Evolutionary conservation across 2,888 invertebrate species (phyloP), one percentile per base, ranked within the genome.

Genomic region (Choreutis nemorana): DNA sequence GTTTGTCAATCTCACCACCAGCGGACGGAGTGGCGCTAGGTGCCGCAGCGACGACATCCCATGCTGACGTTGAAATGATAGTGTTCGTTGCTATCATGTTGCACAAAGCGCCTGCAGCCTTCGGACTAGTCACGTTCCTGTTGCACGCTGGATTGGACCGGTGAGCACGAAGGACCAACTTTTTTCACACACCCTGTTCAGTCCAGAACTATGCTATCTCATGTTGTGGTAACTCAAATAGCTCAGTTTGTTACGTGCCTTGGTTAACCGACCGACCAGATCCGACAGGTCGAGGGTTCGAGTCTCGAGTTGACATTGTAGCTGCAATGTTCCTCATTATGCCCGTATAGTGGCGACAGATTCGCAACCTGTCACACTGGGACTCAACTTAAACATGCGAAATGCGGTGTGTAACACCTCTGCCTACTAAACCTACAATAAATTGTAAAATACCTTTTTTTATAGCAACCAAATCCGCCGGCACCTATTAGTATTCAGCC

Each of bases 41-140:
- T n/a, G 97, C 98, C 1, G 98, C 98, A 0, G 97, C 97, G 0
- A 94, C 95, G 1, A 96, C 97, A 0, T 90, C 94, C 2, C 97
- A 97, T 53, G 87, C 94, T 1, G 97, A 97, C 53, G 94, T 99
- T 0, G 98, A 99, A 67, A 85, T 97, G 51, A 97, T 99, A 36
- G 97, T 99, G 6, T 99, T 99, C 68, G 61, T 98, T 15, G 99
- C 99, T 3, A 99, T 99, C 42, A 99, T 99, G 97, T 70, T 99
- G 29, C 99, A 99, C 55, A 99, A 99, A 78, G 98, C 97, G 0
- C 99, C 99, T 0, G 98, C 99, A 3, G 97, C 99, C 1, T 99
- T 99, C 78, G 99, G 98, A 1, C 81, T 99, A 9, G 97, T 97
- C 21, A 96, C 97, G n/a, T 98, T 97, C 65, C 79, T 99, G 23